Evolutionary conservation across 2,113 vertebrate species (phyloP), one percentile per base, ranked within the genome.

Genomic region (Cettia cetti): DNA sequence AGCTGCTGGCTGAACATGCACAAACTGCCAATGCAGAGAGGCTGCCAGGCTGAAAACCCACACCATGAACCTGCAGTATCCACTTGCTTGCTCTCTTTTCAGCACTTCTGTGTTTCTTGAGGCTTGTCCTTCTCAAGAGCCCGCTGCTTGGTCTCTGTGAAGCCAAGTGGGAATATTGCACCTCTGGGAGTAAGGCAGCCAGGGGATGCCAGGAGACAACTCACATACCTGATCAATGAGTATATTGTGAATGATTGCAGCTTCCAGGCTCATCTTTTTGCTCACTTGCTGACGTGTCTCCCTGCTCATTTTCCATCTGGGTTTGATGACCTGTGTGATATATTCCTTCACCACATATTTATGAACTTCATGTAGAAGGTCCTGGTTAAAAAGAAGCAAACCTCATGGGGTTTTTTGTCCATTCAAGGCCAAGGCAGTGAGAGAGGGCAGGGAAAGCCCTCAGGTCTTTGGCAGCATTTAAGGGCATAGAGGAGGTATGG

Each of bases 241-340:
- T 7, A 13, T 80, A 3, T 61, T 21, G 15, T 85, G 37, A 24
- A 98, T 96, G 71, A 92, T 65, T 70, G 31, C 31, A 11, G 96
- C 96, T 17, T 98, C 98, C 7, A 37, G 28, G 13, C 30, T 90
- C 96, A 98, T 98, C 90, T 96, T 98, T 49, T 91, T 42, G 8
- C 97, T 95, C 40, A 95, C 74, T 10, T n/a, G 39, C 53, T 90
- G 15, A 3, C 97, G 93, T 27, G 93, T 95, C 1, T 31, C 24
- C 0, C 26, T 35, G 10, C 90, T 96, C 47, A 98, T 95, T 68
- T 85, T 97, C 87, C 82, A 12, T 1, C 59, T 94, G 2, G 94
- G 87, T 84, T 86, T 97, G 92, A 98, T 95, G 17, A 59, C 94
- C 82, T 97, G 96, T 0, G 2, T 54, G 42, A 98, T 77, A 30